Evolutionary conservation across 2,797 vertebrate genomes (phyloP).

Genomic region (Malurus splendens): DNA sequence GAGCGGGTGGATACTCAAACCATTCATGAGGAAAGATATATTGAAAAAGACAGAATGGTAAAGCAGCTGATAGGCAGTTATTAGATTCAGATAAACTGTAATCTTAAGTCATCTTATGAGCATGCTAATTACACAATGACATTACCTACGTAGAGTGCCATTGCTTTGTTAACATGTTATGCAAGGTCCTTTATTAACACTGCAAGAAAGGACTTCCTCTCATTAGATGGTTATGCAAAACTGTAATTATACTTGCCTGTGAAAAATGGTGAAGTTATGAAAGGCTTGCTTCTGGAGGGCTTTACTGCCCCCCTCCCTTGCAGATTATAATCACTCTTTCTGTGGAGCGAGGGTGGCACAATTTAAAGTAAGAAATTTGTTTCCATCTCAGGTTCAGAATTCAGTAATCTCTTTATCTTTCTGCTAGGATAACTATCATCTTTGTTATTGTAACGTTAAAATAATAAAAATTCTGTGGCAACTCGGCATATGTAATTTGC

Average conservation of each 20-base stretch:
- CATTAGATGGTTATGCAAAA: slow-evolving; percentile 80
- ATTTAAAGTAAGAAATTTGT: slow-evolving; percentile 57
- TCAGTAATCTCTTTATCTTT: slow-evolving; percentile 40
- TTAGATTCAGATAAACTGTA: slow-evolving; percentile 85
- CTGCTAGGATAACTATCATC: not conserved
- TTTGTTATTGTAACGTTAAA: slow-evolving; percentile 4
- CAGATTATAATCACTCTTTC: slow-evolving; percentile 49
- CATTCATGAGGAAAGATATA: slow-evolving; percentile 56
- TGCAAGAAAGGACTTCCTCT: slow-evolving; percentile 78
- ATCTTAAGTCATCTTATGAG: slow-evolving; percentile 82
- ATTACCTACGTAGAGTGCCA: slow-evolving; percentile 72
- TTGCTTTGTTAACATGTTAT: slow-evolving; percentile 78
- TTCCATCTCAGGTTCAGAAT: slow-evolving; percentile 30
- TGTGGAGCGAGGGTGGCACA: not conserved
- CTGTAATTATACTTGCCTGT: slow-evolving; percentile 82
- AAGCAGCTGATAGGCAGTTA: slow-evolving; percentile 76
- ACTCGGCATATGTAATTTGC: not conserved
- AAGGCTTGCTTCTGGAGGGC: slow-evolving; percentile 50
- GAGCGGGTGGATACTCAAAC: not conserved
- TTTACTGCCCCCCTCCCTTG: not conserved
- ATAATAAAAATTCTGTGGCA: not conserved
- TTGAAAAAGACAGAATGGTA: slow-evolving; percentile 63
- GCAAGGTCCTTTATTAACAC: slow-evolving; percentile 84
- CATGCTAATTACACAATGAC: slow-evolving; percentile 84
- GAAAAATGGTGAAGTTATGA: slow-evolving; percentile 64